Base-by-base conservation (phyloP, 2,113 vertebrate species). In the Esox niger region DNA sequence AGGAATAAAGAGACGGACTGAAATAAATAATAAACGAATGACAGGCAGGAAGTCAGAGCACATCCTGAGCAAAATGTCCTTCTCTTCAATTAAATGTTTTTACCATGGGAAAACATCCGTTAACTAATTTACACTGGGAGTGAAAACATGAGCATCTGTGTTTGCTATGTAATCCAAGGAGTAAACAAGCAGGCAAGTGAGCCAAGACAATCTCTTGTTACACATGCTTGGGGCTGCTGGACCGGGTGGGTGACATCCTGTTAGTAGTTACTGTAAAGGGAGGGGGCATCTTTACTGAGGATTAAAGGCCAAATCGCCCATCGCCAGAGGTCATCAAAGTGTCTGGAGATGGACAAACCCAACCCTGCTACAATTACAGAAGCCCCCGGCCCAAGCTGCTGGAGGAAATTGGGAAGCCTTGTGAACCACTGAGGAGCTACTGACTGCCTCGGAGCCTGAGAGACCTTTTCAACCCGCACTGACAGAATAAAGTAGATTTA, bases 101-200 rank as follows among this genome's bases (percentile, higher is more conserved):
- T 43, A 43, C 38, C 38, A 43, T 43, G 1, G 38, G 13, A 17
- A 4, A 43, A 43, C 38, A 43, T 43, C 38, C 15, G 38, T 43
- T 43, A 43, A 43, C 38, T 43, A 4, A 43, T 43, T 43, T 43
- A 43, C 38, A 62, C 71, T 62, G 69, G 73, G 70, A 71, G 21
- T 25, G 64, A 80, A 79, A 78, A 83, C 76, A 70, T 76, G 81
- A 85, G 71, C 75, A 84, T 83, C 75, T 83, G 78, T 81, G 82
- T 83, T 79, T 83, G 70, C 70, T 70, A 56, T 79, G 71, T n/a
- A n/a, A 84, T 76, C 81, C 54, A 60, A 30, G 64, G 80, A 78
- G 30, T 52, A 52, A 54, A 49, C 49, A 57, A 15, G 2, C 49
- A 71, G 66, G 57, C 56, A 68, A 66, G 23, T 76, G 70, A 3